Evolutionary conservation across 1,140 invertebrate species (phyloP).

Genomic region (Zeugodacus cucurbitae): DNA sequence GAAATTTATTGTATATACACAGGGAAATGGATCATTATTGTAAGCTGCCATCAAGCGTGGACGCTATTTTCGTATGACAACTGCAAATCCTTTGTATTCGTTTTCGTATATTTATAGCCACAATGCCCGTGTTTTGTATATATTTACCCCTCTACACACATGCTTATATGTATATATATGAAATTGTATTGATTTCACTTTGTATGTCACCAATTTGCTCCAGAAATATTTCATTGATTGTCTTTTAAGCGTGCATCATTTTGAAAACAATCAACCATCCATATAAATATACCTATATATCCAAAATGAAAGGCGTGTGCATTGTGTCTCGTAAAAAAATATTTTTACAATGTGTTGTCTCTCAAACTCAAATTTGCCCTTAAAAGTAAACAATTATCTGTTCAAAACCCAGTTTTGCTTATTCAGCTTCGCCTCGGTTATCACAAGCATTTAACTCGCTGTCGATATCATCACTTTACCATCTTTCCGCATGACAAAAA

Average conservation of each 20-base stretch:
- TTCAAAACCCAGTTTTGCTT: neutral
- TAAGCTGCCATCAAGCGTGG: neutral
- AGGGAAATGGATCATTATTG: neutral
- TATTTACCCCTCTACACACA: neutral
- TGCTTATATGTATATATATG: neutral
- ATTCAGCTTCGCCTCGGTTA: neutral
- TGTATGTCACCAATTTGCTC: neutral
- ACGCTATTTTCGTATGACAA: neutral
- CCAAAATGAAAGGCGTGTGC: neutral
- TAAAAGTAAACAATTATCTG: neutral
- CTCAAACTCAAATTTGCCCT: neutral
- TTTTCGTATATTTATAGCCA: neutral
- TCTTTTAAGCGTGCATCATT: neutral
- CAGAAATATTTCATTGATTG: neutral
- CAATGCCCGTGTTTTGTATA: neutral
- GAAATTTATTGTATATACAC: neutral
- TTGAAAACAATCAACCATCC: neutral
- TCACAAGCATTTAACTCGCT: neutral
- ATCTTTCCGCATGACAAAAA: conserved; percentile 17
- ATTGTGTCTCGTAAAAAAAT: neutral
- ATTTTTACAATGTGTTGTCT: neutral
- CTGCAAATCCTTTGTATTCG: neutral
- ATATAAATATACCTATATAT: too few species aligned
- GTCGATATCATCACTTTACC: neutral
- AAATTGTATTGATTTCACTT: neutral